Percentiles rank a stretch among this genome's conserved stretches.
Conservation (phyloP, 2,797 vertebrate genomes). For the Podarcis siculus region DNA sequence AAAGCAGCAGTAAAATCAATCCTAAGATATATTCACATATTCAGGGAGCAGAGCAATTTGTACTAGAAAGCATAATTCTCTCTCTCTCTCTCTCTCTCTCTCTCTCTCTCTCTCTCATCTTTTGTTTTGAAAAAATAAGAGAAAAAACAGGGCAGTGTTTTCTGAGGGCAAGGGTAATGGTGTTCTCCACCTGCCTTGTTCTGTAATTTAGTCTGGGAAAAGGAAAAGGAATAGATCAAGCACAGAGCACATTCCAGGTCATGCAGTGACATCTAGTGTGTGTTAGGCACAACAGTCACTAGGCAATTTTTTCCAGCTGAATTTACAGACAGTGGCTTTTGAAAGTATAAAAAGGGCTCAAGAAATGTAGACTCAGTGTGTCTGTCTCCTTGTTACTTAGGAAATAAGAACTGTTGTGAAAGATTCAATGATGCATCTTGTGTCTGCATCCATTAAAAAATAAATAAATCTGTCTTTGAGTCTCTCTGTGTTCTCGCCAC, state of each 20-base stretch:
- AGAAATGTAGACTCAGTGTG: background rate
- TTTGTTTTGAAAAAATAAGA: background rate
- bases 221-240: constrained; percentile 39
- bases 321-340: constrained; percentile 3
- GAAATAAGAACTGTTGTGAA: background rate
- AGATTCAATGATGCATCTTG: background rate
- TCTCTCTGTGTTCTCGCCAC: background rate
- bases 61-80: background rate
- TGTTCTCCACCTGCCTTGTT: background rate
- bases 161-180: background rate
- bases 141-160: background rate
- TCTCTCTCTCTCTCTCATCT: too few relatives aligned
- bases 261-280: constrained; percentile 73
- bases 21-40: background rate
- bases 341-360: background rate
- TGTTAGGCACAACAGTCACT: constrained; percentile 27
- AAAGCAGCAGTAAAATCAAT: background rate
- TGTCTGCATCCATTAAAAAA: too few relatives aligned
- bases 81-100: background rate
- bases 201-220: background rate
- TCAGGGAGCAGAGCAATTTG: background rate
- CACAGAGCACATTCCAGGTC: constrained; percentile 53
- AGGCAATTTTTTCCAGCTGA: background rate
- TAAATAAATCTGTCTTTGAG: too few relatives aligned
- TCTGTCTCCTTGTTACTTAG: background rate